A percentile compares a stretch with the other conserved stretches of the same genome.
phyloP scores from a whole-genome alignment of 2,888 invertebrate genomes.

The Caenorhabditis afra region DNA sequence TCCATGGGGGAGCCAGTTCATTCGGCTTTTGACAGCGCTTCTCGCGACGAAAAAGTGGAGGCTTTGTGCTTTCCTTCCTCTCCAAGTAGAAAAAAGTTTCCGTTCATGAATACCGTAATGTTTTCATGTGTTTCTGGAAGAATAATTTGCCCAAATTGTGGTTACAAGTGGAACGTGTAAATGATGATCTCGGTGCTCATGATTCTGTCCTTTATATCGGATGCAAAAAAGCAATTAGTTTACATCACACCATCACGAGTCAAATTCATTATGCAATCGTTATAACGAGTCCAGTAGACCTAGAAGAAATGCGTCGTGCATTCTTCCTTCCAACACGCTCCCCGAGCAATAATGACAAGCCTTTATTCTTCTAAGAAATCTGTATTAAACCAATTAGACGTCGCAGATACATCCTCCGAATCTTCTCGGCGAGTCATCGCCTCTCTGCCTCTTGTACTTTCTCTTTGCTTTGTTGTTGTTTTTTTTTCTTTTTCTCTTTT shows the following conservation, averaged over 20 bases:
- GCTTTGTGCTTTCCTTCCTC: not conserved
- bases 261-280: not conserved
- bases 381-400: conserved; percentile 40
- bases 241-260: not conserved
- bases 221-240: not conserved
- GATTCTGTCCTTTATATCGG: not conserved
- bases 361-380: conserved; percentile 10
- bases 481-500: not conserved
- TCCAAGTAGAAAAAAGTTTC: no score
- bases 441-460: conserved; percentile 21
- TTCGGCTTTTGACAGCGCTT: conserved; percentile 47
- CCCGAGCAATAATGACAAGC: conserved; percentile 1
- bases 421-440: not conserved
- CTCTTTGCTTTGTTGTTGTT: conserved; percentile 2
- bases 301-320: not conserved
- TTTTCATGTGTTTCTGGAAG: no score
- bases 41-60: conserved; percentile 5
- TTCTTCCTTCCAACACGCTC: not conserved
- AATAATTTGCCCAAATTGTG: no score
- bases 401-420: conserved; percentile 27
- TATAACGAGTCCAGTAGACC: not conserved
- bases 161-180: no score
- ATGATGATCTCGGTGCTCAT: no score
- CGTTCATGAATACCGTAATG: no score
- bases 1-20: conserved; percentile 36